These are phyloP conservation scores for Atherix ibis DNA, from an alignment of 2,888 invertebrate species.

Conservation along the genomic window DNA sequence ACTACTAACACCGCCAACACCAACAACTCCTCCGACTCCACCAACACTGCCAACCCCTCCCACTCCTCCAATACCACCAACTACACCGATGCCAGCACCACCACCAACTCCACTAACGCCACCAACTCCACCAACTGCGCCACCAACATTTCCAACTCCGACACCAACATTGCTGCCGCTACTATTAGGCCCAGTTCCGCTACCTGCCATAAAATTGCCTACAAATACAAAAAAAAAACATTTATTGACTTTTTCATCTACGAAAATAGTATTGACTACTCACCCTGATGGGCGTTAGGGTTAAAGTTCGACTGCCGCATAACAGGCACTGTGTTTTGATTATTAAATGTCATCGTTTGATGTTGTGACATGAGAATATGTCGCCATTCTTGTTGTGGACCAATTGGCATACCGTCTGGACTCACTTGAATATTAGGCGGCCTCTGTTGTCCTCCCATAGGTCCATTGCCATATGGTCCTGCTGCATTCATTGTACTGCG, in stretches of 20 bases:
- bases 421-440: constrained; percentile 43
- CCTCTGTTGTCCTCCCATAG: constrained; percentile 37
- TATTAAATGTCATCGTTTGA: constrained; percentile 27
- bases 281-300: constrained; percentile 18
- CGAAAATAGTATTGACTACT: neutral
- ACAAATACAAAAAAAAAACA: constrained; percentile 3
- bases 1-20: neutral
- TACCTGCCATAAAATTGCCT: constrained; percentile 28
- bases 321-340: constrained; percentile 13
- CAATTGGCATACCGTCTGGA: constrained; percentile 38
- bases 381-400: constrained; percentile 31
- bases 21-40: too few species aligned
- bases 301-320: constrained; percentile 30
- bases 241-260: neutral
- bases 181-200: constrained; percentile 12
- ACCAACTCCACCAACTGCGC: constrained; percentile 1
- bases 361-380: constrained; percentile 36
- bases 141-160: neutral
- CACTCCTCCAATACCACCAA: too few species aligned
- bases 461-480: constrained; percentile 23
- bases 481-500: constrained; percentile 22
- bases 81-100: constrained; percentile 13
- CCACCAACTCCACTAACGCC: too few species aligned
- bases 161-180: constrained; percentile 9
- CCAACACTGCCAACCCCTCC: too few species aligned